Base-by-base conservation (phyloP, 1,140 invertebrate genomes). In the Andrena cerasifolii region DNA sequence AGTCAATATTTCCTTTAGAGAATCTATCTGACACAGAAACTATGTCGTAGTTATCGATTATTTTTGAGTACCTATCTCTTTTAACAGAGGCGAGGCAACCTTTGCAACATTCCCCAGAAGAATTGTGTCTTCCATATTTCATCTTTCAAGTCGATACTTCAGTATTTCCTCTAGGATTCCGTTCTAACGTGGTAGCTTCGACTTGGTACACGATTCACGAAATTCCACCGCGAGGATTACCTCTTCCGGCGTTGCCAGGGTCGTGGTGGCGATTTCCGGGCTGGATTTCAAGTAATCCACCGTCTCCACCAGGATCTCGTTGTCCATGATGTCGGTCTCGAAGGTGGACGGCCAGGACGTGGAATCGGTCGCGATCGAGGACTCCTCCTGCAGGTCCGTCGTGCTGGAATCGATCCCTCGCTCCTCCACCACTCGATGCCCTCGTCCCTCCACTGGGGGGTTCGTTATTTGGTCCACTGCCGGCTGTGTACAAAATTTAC, bases 251-350 rank as follows among this genome's bases (percentile, higher is more conserved):
- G 31, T 36, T 14, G 26, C 18, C 4, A 47, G 31, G 1, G 83
- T 85, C 7, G 82, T 84, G 1, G 74, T n/a, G 31, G 21, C 18
- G 28, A 85, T 73, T 65, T 83, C 73, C 54, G 86, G 86, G 47
- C 84, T 90, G 43, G 86, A 85, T 78, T 86, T 89, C 59, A 80
- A 78, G 79, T 89, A 88, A 77, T 90, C 86, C 59, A 86, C 86
- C 31, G 82, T 89, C 68, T 91, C 90, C 36, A 89, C 90, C 36
- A 89, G 86, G 56, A 92, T 91, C 82, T 92, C 90, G 78, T 92
- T 92, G 82, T 90, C 82, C 88, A 92, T 90, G 54, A 88, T 90
- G 80, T 92, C 89, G 33, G 88, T 89, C 65, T 90, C 87, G 33
- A 87, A 75, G 21, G 82, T 89, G 54, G 89, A 86, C 40, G 74